phyloP scores from a whole-genome alignment of 2,113 vertebrate species.

The Caloenas nicobarica region DNA sequence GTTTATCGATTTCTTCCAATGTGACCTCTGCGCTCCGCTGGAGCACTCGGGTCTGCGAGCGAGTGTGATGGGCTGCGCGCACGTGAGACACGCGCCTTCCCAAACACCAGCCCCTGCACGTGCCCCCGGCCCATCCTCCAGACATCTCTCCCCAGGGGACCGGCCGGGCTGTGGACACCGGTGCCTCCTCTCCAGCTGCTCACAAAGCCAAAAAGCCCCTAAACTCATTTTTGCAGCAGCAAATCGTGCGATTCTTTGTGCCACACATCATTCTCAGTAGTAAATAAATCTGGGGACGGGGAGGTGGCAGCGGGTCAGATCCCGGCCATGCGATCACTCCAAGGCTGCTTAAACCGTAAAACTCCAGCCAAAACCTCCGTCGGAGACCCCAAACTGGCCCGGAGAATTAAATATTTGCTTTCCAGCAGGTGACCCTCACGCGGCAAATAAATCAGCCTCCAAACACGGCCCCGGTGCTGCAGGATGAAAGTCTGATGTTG shows the following conservation, averaged over 20 bases:
- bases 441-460: not conserved
- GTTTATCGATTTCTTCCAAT: conserved; percentile 5
- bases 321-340: not conserved
- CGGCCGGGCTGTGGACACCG: not conserved
- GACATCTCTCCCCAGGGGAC: not conserved
- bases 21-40: not conserved
- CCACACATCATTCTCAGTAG: not conserved
- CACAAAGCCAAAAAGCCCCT: no score
- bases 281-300: not conserved
- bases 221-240: not conserved
- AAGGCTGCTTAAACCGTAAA: not conserved
- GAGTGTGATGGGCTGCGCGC: no score
- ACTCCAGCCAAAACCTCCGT: not conserved
- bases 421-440: not conserved
- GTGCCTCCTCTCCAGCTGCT: not conserved
- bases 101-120: accelerated
- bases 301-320: not conserved
- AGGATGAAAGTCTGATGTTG: not conserved
- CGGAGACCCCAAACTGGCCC: not conserved
- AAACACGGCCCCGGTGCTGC: accelerated
- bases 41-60: accelerated
- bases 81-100: not conserved
- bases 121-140: not conserved
- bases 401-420: not conserved
- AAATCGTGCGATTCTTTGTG: not conserved